Base-by-base conservation (phyloP, 2,797 vertebrate genomes). In the Morelia viridis region DNA sequence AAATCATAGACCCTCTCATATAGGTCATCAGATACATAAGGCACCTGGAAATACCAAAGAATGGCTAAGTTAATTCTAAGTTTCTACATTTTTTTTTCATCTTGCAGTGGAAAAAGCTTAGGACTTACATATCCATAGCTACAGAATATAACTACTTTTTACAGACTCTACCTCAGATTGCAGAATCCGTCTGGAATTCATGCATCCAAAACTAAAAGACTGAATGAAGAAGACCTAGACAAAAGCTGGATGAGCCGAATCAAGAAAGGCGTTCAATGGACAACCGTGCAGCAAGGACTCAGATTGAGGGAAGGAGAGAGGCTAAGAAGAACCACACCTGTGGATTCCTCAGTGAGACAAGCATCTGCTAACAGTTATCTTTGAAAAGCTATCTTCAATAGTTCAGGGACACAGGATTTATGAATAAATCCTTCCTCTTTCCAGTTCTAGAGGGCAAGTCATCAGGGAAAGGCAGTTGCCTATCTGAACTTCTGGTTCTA, bases 1-100 rank as follows among this genome's bases (percentile, higher is more conserved):
- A 98, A 98, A 93, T 98, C 94, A 0, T 99, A 99, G 61, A 98
- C 97, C 24, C 98, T 97, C 91, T 97, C 97, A 94, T 98, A 98
- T 83, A 99, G 97, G 85, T 99, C 98, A 0, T 99, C 98, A 0
- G 98, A 97, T 95, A 99, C 97, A 95, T 97, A 80, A 80, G 76
- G 76, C 41, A 80, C 76, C 76, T 80, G 76, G 35, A 53, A 53
- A 53, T 8, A 53, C 50, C 50, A 53, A 53, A 53, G 50, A 41
- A 41, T 41, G 41, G 41, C 41, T 41, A 41, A 41, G 41, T 41
- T 41, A 41, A 41, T 41, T 41, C 41, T 41, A 76, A 41, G 71
- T 76, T 41, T 76, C 15, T 19, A 41, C 35, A 76, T 76, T 41
- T 41, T 41, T 41, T 41, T 41, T 41, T 41, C 35, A 41, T 41